These are phyloP conservation scores for Chionoecetes opilio DNA, from an alignment of 1,140 invertebrate species.

Conservation along the genomic window DNA sequence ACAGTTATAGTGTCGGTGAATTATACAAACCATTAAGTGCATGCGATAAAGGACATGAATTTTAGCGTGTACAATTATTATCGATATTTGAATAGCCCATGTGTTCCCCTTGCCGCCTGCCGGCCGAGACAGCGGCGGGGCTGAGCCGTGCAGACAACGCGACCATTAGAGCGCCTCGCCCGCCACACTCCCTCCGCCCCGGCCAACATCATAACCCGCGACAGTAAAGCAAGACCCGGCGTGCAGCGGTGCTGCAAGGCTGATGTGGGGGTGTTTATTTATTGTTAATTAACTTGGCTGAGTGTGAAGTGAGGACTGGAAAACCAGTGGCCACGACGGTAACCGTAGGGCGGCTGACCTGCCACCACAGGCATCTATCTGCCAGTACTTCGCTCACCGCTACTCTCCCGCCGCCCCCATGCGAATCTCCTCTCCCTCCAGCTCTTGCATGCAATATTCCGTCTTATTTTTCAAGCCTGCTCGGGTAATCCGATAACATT, in stretches of 20 bases:
- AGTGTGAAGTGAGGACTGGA: conserved; percentile 39
- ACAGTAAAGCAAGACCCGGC: conserved; percentile 31
- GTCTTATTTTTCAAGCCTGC: conserved; percentile 27
- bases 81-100: conserved; percentile 19
- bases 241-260: background rate
- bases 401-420: background rate
- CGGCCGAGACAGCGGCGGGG: background rate
- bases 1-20: conserved; percentile 19
- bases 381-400: conserved; percentile 35
- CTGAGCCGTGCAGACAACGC: background rate
- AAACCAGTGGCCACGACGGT: conserved; percentile 34
- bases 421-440: background rate
- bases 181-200: background rate
- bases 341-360: background rate
- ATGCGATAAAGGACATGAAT: conserved; percentile 29
- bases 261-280: conserved; percentile 69
- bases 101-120: background rate
- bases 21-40: conserved; percentile 31
- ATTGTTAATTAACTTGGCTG: conserved; percentile 74
- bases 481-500: conserved; percentile 41
- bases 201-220: conserved; percentile 1
- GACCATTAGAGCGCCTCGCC: background rate
- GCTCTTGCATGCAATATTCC: background rate
- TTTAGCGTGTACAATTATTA: conserved; percentile 22
- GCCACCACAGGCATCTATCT: background rate